These are phyloP conservation scores for Vanacampus margaritifer DNA, from an alignment of 2,113 vertebrate genomes.

Conservation along the genomic window DNA sequence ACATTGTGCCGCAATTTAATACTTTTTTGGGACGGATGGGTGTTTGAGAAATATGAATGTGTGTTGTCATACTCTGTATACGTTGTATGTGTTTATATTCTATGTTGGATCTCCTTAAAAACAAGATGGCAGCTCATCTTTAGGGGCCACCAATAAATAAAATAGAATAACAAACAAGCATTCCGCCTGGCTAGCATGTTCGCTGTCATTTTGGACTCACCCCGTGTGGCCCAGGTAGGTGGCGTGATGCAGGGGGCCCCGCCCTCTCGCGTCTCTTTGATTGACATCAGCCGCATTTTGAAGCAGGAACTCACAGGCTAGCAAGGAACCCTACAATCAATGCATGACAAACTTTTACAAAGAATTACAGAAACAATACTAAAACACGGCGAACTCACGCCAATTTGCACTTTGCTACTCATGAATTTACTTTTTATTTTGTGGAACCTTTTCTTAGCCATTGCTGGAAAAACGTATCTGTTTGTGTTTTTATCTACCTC, in stretches of 20 bases:
- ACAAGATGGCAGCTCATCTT: too few relatives aligned
- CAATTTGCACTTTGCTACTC: background rate
- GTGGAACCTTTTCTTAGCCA: too few relatives aligned
- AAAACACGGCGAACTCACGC: background rate
- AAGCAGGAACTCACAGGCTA: conserved; percentile 92
- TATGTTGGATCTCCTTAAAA: too few relatives aligned
- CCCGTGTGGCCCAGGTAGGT: conserved; percentile 90
- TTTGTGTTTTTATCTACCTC: too few relatives aligned
- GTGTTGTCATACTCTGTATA: background rate
- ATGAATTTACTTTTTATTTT: too few relatives aligned
- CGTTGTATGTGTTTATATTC: too few relatives aligned
- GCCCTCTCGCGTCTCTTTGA: conserved; percentile 86
- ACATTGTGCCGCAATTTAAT: too few relatives aligned
- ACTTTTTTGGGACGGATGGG: too few relatives aligned
- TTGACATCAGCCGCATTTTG: conserved; percentile 95
- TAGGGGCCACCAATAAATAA: too few relatives aligned
- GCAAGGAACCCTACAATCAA: conserved; percentile 83
- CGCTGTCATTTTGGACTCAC: conserved; percentile 64
- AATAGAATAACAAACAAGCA: too few relatives aligned
- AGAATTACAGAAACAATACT: background rate
- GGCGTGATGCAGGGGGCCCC: conserved; percentile 88
- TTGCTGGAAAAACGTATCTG: too few relatives aligned
- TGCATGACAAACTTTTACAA: background rate
- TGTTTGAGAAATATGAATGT: too few relatives aligned
- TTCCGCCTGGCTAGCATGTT: background rate